Base-by-base conservation (phyloP, 1,140 invertebrate species). In the Steinernema khuongi region DNA sequence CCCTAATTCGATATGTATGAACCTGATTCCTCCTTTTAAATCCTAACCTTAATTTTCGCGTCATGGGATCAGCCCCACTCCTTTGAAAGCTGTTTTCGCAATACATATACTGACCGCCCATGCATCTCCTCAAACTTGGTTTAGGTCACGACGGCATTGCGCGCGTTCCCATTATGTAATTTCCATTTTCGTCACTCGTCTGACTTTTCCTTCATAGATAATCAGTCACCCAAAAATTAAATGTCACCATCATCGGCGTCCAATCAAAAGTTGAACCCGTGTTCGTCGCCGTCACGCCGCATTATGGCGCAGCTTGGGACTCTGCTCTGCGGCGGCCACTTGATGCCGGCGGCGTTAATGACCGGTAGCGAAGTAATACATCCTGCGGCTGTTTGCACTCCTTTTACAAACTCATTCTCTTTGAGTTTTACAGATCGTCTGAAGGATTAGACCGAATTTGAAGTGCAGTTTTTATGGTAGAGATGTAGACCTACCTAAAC, bases 201-300 rank as follows among this genome's bases (percentile, higher is more conserved):
- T 60, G 50, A 60, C 11, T 60, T 60, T 60, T 60, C 50, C 50
- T 60, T 60, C 50, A 60, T 60, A 60, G 50, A 60, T 60, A 60
- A 60, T 60, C 50, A 60, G 50, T 60, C 50, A 60, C 50, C 50
- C 50, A 60, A 60, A 60, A 60, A 60, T 60, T 60, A 60, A 60
- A 60, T 60, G 50, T 60, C 50, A 60, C 50, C 50, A 60, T 60
- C 50, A 60, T 60, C 22, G 50, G 50, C 50, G 50, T 60, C 50
- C 50, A 60, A 60, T 60, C 50, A 60, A 60, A 60, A 60, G 50
- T 60, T 60, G 11, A 14, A 22, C 50, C 50, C 50, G 50, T 26
- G 14, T 7, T 22, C 50, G 50, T 22, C 36, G 50, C 50, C 50
- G 50, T 60, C 50, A 60, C 50, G 50, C 50, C 50, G 50, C 50